Conservation (phyloP, 2,888 invertebrate species). For the Nephrocerus scutellatus region DNA sequence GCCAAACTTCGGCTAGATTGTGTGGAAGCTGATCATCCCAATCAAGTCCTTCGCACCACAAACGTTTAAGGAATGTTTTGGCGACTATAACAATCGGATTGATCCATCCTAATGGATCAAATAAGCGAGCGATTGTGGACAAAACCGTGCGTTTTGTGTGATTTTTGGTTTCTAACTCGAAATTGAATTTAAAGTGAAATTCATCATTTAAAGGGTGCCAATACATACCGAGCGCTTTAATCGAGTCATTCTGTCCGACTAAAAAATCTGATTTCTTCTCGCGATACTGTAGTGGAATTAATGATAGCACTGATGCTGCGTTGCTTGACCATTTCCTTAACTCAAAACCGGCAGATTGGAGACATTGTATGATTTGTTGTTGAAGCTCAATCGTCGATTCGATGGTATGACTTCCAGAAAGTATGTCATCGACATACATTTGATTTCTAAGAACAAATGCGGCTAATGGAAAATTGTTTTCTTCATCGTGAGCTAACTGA, state of each 20-base stretch:
- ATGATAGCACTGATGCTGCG: background rate
- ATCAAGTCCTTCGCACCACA: slow-evolving; percentile 7
- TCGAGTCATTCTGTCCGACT: background rate
- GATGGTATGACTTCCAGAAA: slow-evolving; percentile 1
- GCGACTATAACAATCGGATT: slow-evolving; percentile 5
- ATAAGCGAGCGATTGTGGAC: slow-evolving; percentile 5
- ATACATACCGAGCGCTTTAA: too few relatives aligned
- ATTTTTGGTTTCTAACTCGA: too few relatives aligned
- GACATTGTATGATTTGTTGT: background rate
- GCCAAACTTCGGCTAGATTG: slow-evolving; percentile 1
- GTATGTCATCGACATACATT: slow-evolving; percentile 14
- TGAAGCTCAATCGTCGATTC: background rate
- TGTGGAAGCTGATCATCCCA: slow-evolving; percentile 9
- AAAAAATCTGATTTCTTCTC: background rate
- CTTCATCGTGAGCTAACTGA: slow-evolving; percentile 10
- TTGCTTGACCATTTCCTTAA: background rate
- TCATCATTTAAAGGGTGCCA: too few relatives aligned
- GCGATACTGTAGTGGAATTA: background rate
- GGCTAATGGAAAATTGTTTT: slow-evolving; percentile 3
- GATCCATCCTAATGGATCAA: slow-evolving; percentile 13
- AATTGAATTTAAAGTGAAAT: too few relatives aligned
- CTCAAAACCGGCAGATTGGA: background rate
- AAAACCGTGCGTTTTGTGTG: slow-evolving; percentile 3
- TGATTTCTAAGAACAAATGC: slow-evolving; percentile 2
- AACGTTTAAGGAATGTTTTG: slow-evolving; percentile 7